These are phyloP conservation scores for Chymomyza fuscimana DNA, from an alignment of 2,888 invertebrate genomes.

Conservation along the genomic window DNA sequence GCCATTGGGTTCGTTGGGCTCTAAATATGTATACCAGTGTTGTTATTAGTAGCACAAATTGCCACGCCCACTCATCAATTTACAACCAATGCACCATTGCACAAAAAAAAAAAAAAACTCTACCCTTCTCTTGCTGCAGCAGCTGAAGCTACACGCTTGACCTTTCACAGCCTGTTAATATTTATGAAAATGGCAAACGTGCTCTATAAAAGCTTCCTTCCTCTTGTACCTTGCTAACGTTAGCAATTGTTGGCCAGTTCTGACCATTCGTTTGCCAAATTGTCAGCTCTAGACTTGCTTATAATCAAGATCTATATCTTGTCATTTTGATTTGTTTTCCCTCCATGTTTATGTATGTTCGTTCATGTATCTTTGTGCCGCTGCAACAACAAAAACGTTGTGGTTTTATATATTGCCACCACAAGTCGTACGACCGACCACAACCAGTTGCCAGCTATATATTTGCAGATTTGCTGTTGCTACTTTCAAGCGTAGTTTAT, in stretches of 20 bases:
- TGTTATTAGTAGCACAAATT: background rate
- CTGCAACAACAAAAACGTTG: background rate
- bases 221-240: slow-evolving; percentile 21
- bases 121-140: slow-evolving; percentile 33
- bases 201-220: slow-evolving; percentile 5
- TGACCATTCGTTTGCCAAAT: slow-evolving; percentile 45
- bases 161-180: slow-evolving; percentile 47
- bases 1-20: background rate
- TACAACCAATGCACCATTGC: slow-evolving; percentile 43
- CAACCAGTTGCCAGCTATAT: slow-evolving; percentile 10
- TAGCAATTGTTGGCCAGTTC: background rate
- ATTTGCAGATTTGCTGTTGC: slow-evolving; percentile 47
- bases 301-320: slow-evolving; percentile 58
- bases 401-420: background rate
- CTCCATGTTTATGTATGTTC: slow-evolving; percentile 7
- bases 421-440: background rate
- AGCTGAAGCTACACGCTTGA: slow-evolving; percentile 27
- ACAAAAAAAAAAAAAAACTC: background rate
- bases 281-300: slow-evolving; percentile 31
- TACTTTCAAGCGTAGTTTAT: slow-evolving; percentile 36
- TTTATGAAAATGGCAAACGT: slow-evolving; percentile 49
- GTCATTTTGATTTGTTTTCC: slow-evolving; percentile 49
- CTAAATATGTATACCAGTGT: slow-evolving; percentile 38
- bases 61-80: background rate
- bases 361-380: background rate